Percentiles rank a stretch among this genome's conserved stretches.
Evolutionary conservation across 2,797 vertebrate species (phyloP).

Genomic region (Myotis findleyi): DNA sequence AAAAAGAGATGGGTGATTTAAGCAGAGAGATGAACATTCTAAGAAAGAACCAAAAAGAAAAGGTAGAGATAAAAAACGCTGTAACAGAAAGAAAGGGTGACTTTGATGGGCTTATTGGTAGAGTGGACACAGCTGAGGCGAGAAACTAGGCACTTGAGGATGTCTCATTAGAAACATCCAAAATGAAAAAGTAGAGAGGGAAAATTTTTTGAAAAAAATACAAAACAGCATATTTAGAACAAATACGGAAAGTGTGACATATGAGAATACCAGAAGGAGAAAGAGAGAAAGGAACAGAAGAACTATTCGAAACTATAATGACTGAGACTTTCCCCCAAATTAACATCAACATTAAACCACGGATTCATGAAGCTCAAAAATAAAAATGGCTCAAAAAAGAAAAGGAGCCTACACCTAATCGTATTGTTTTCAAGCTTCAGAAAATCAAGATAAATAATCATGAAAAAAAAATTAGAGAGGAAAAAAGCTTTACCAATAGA

Average conservation of each 20-base stretch:
- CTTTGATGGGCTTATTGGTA: neutral
- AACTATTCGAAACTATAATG: neutral
- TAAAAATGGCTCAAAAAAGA: neutral
- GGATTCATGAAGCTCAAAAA: neutral
- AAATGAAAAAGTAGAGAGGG: neutral
- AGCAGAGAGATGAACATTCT: neutral
- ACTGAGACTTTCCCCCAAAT: neutral
- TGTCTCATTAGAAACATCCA: neutral
- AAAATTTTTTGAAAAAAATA: neutral
- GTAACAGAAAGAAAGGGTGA: neutral
- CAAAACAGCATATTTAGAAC: neutral
- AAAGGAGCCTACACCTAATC: neutral
- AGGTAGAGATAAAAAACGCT: neutral
- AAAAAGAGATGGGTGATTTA: neutral
- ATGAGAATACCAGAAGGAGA: neutral
- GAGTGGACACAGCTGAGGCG: neutral
- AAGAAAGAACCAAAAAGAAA: neutral
- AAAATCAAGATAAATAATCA: neutral
- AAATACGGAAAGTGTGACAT: neutral
- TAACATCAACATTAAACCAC: neutral
- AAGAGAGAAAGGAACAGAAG: neutral
- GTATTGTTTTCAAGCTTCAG: neutral
- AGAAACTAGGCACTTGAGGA: neutral
- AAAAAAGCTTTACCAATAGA: neutral
- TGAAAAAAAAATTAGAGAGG: neutral